Base-by-base conservation (phyloP, 2,888 invertebrate species). In the Melipona bicolor region DNA sequence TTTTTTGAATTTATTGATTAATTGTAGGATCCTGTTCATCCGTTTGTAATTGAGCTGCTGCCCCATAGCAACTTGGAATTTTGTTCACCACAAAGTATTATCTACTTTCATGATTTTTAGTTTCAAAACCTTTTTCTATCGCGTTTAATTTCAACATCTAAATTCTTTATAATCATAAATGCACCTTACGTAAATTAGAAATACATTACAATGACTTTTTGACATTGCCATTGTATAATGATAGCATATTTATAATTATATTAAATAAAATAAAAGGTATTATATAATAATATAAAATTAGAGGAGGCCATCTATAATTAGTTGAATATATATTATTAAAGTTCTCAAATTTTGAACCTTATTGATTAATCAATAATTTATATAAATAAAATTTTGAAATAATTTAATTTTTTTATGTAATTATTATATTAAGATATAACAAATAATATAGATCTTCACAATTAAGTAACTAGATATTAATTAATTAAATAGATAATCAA, bases 31-130 rank as follows among this genome's bases (percentile, higher is more conserved):
- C 76, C 54, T 67, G 59, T 69, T 81, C 69, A 76, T 70, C 68
- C 61, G 17, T 76, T 65, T 67, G 67, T 65, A 67, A 67, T 68
- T 71, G 65, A 62, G 24, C 65, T 61, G 77, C 76, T 54, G 27
- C 21, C 50, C 80, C 76, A 81, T 49, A 81, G 62, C 61, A 71
- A 81, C 67, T 61, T 81, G 80, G 11, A 76, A 77, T 81, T 76
- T 76, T 21, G 72, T 81, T 76, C 67, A 17, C 62, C 62, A 72
- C 62, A 17, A 67, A 76, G 67, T 71, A 67, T 65, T 61, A 76
- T 61, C 65, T 36, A 43, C 21, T 59, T 56, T 15, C 50, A 19
- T 4, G 50, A 19, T 2, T 68, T 52, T 50, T n/a, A 19, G 4
- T 50, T 69, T 50, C 59, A 50, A 49, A 49, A 59, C 61, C 56